A percentile compares a stretch with the other conserved stretches of the same genome.
Conservation (phyloP, 2,888 invertebrate species). For the Drosophila cracens region DNA sequence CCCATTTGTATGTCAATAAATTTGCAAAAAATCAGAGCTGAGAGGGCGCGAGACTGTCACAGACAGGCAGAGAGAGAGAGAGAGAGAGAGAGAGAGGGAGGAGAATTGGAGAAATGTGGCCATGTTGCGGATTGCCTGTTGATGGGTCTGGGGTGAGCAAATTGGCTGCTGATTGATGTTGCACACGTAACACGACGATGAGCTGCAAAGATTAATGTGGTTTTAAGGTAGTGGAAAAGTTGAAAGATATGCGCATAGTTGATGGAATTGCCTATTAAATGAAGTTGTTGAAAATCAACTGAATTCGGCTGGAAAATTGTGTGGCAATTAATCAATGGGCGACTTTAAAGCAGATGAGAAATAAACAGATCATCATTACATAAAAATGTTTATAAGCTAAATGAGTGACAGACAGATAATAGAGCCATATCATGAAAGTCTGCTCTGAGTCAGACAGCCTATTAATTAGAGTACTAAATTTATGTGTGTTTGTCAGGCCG, state of each 20-base stretch:
- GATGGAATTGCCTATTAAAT: slow-evolving; percentile 43
- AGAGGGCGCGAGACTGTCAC: slow-evolving; percentile 20
- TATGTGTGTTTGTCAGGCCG: background rate
- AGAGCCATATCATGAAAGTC: background rate
- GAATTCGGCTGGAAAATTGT: slow-evolving; percentile 45
- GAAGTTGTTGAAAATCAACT: slow-evolving; percentile 36
- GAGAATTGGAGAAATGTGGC: slow-evolving; percentile 17
- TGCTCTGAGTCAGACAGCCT: background rate
- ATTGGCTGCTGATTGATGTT: slow-evolving; percentile 70
- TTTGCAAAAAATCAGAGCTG: slow-evolving; percentile 52
- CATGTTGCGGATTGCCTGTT: slow-evolving; percentile 56
- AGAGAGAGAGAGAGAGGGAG: slow-evolving; percentile 3
- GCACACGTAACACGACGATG: slow-evolving; percentile 57
- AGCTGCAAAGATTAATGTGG: slow-evolving; percentile 66
- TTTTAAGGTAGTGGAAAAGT: slow-evolving; percentile 74
- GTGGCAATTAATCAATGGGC: slow-evolving; percentile 39
- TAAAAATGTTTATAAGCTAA: background rate
- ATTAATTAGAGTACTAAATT: background rate
- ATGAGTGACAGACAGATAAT: slow-evolving; percentile 2
- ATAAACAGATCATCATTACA: background rate
- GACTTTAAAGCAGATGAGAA: background rate
- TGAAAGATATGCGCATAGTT: slow-evolving; percentile 25
- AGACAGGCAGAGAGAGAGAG: slow-evolving; percentile 3
- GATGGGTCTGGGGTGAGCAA: slow-evolving; percentile 40
- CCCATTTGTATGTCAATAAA: slow-evolving; percentile 78